Evolutionary conservation across 2,113 vertebrate genomes (phyloP).

Genomic region (Panthera tigris): DNA sequence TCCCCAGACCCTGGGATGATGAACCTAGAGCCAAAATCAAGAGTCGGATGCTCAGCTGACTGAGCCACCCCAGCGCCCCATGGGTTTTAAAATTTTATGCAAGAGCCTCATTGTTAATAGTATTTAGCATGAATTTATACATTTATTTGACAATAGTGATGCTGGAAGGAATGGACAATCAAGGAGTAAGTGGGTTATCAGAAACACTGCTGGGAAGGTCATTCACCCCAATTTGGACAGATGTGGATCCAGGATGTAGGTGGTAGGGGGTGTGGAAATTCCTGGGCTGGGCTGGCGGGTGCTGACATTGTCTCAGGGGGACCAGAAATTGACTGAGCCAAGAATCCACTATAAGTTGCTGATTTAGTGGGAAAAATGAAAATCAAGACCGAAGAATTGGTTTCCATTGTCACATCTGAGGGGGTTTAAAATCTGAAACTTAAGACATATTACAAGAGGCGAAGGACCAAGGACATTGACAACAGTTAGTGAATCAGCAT

Average conservation of each 20-base stretch:
- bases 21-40: no score
- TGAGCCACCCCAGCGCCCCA: no score
- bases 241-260: not conserved
- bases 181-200: not conserved
- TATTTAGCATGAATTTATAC: not conserved
- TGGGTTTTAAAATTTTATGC: not conserved
- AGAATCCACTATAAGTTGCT: not conserved
- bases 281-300: not conserved
- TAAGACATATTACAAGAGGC: not conserved
- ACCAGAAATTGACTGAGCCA: not conserved
- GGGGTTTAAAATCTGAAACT: not conserved
- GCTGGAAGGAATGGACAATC: not conserved
- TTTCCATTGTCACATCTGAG: not conserved
- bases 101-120: not conserved
- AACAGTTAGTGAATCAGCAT: not conserved
- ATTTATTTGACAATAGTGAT: not conserved
- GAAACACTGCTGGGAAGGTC: not conserved
- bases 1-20: no score
- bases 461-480: not conserved
- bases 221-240: not conserved
- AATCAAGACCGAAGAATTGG: not conserved
- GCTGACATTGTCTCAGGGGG: not conserved
- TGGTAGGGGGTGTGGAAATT: not conserved
- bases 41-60: no score
- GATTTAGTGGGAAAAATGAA: not conserved